Evolutionary conservation across 2,797 vertebrate species (phyloP), one percentile per base, ranked within the genome.

Genomic region (Brachyrhaphis roseni): DNA sequence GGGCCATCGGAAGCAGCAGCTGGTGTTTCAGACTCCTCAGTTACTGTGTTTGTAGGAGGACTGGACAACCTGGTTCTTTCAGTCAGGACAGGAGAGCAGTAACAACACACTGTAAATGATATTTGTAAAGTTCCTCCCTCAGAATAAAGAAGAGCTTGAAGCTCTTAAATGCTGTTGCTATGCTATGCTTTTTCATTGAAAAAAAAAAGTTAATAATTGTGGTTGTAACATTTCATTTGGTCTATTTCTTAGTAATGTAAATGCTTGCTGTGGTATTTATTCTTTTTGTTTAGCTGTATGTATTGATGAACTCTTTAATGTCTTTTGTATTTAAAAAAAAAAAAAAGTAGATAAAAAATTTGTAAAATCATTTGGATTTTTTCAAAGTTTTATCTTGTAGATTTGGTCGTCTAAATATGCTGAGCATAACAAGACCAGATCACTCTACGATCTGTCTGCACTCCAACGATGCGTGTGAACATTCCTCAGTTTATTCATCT

Each of bases 71-170:
- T 64, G 16, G 7, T 28, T 31, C 72, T 68, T 64, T 78, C 78
- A 84, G 77, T 74, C 34, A 70, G 53, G 7, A 79, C 66, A 78
- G 84, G 51, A 62, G 78, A 78, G 82, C 78, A 90, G 87, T 90
- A 91, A 86, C 68, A 89, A 82, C 72, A 89, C 89, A 78, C 70
- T 91, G 85, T 90, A 87, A 84, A 73, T 78, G 81, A 74, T 91
- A 53, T 64, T 66, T 91, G 85, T 93, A 88, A 89, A 90, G 86
- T 79, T 88, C 84, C 83, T 89, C 73, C 79, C 78, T 90, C 78
- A 51, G 87, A 88, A 90, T 87, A 72, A 75, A 75, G 80, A 82
- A 77, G 59, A 75, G 76, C 34, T 74, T 66, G 39, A 81, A 74
- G 7, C 2, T 87, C 89, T 89, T 84, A 73, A 83, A 41, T 64